A percentile compares a stretch with the other conserved stretches of the same genome.
These are phyloP conservation scores for Toxonevra muliebris DNA, from an alignment of 2,888 invertebrate species.

Conservation along the genomic window DNA sequence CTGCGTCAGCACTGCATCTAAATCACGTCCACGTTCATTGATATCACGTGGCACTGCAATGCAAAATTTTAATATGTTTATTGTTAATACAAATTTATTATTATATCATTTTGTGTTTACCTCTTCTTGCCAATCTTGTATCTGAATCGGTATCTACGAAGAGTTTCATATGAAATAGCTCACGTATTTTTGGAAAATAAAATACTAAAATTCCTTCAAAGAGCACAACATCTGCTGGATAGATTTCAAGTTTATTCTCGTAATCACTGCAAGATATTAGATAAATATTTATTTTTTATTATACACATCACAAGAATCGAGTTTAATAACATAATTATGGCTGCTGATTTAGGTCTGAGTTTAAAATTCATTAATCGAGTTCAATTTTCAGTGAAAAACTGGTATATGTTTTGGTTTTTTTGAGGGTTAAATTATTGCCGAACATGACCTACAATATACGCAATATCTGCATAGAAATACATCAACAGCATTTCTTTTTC, in stretches of 20 bases:
- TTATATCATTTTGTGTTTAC: slow-evolving; percentile 66
- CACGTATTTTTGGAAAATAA: slow-evolving; percentile 93
- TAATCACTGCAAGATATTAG: slow-evolving; percentile 65
- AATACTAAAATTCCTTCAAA: slow-evolving; percentile 99
- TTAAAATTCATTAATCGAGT: too few species aligned
- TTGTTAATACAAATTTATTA: not conserved
- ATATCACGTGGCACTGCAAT: slow-evolving; percentile 87
- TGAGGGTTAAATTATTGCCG: too few species aligned
- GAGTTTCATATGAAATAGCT: slow-evolving; percentile 98
- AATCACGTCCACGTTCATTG: slow-evolving; percentile 90
- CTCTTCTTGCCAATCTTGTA: slow-evolving; percentile 93
- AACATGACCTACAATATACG: too few species aligned
- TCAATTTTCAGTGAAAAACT: not conserved
- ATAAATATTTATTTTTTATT: not conserved
- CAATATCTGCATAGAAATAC: too few species aligned
- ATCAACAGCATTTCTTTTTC: too few species aligned
- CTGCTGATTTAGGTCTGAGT: too few species aligned
- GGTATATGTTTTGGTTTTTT: not conserved
- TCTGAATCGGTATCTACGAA: slow-evolving; percentile 99
- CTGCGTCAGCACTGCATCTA: slow-evolving; percentile 94
- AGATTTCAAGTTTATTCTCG: slow-evolving; percentile 80
- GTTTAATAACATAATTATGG: too few species aligned
- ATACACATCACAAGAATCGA: too few species aligned
- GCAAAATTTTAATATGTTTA: slow-evolving; percentile 45
- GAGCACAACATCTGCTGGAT: slow-evolving; percentile 95